Conservation (phyloP, 2,113 vertebrate species). For the Oryzias javanicus region DNA sequence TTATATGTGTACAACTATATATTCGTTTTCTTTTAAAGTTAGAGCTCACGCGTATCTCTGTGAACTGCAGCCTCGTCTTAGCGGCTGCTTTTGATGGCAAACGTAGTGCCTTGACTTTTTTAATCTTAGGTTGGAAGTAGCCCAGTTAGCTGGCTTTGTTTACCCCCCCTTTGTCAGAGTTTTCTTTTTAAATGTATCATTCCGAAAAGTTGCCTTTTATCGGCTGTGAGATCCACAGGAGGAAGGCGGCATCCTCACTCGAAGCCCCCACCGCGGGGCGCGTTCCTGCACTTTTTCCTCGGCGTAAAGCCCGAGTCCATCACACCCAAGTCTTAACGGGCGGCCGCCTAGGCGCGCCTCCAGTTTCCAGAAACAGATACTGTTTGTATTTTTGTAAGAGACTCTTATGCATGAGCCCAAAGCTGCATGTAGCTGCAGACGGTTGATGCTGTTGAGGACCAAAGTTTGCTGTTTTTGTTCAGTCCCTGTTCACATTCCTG, state of each 20-base stretch:
- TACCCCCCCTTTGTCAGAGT: conserved; percentile 41
- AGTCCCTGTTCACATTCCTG: conserved; percentile 31
- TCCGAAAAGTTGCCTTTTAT: conserved; percentile 54
- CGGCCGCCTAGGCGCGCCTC: conserved; percentile 66
- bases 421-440: conserved; percentile 72
- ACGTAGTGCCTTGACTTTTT: conserved; percentile 71
- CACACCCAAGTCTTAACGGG: conserved; percentile 69
- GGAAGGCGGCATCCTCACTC: conserved; percentile 25
- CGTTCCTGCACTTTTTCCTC: conserved; percentile 65
- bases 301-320: conserved; percentile 35
- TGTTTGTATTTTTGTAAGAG: conserved; percentile 69
- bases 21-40: conserved; percentile 60
- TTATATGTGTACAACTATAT: conserved; percentile 60
- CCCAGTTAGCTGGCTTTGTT: conserved; percentile 48
- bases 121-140: conserved; percentile 32
- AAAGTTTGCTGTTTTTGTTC: conserved; percentile 64
- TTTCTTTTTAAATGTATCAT: conserved; percentile 5
- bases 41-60: conserved; percentile 58
- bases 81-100: conserved; percentile 46
- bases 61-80: conserved; percentile 48
- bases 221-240: conserved; percentile 48
- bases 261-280: conserved; percentile 22
- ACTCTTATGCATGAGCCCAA: conserved; percentile 61
- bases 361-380: conserved; percentile 40
- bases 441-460: conserved; percentile 73